Base-by-base conservation (phyloP, 2,113 vertebrate genomes). In the Megaleporinus macrocephalus region DNA sequence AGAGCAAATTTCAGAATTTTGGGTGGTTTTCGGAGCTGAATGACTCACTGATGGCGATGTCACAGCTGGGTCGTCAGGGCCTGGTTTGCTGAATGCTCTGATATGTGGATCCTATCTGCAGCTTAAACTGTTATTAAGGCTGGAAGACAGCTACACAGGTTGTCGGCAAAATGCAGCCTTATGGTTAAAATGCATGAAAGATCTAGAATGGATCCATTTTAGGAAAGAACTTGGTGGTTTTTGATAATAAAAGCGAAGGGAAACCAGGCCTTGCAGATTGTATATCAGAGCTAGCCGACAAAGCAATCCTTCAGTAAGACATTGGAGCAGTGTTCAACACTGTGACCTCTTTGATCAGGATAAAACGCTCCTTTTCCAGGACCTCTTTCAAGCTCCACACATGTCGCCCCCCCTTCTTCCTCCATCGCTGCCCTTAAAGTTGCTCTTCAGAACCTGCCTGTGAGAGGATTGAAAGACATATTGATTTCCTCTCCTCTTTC, bases 401-500 rank as follows among this genome's bases (percentile, higher is more conserved):
- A 57, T 68, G 49, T 57, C 27, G 22, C 22, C 66, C 10, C 36
- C 14, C 3, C 11, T 12, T 26, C 53, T 57, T 57, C 20, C 53
- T 57, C 22, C 53, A 22, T 7, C 22, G 57, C 57, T 61, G 76
- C 59, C 36, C 74, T 81, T 30, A 62, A 63, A 77, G 75, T 33
- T 69, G 27, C 80, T 68, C 81, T 80, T 76, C 51, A 80, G 66
- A 80, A 47, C 33, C 59, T 36, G 44, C 33, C 84, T 76, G 69
- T 78, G 26, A 73, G 74, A 72, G 41, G 69, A 44, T 57, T 78
- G 51, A 73, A 83, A 68, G 51, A 73, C 63, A 59, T 78, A 86
- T 83, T 30, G 85, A 86, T 86, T 86, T 62, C 47, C 62, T 73
- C 69, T 77, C 83, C 83, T 51, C 81, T 81, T 77, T 83, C 63